Base-by-base conservation (phyloP, 2,797 vertebrate genomes). In the Mastacembelus armatus region DNA sequence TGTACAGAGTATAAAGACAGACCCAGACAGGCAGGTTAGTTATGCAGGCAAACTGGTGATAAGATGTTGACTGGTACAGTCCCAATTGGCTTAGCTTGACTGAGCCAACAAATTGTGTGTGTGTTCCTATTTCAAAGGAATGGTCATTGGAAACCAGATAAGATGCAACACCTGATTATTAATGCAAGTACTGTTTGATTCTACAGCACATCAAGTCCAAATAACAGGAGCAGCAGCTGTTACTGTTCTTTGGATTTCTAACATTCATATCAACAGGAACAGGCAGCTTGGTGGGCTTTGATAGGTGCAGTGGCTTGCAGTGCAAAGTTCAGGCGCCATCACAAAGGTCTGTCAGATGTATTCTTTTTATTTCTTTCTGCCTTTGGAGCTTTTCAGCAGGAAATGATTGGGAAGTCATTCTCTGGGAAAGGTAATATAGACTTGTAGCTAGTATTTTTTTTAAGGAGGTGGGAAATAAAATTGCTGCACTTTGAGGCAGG, bases 391-490 rank as follows among this genome's bases (percentile, higher is more conserved):
- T 77, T 81, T 68, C 73, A 80, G 65, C 39, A 56, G 58, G 66
- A 80, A 74, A 71, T 70, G 65, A 80, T 50, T 64, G 76, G 63
- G 59, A 77, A 80, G 74, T 69, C 73, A 50, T 81, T 83, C 69
- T 65, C 19, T 2, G 3, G 73, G 47, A 74, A 70, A 48, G 66
- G 70, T 64, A 62, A 70, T 65, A 69, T 1, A 55, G 66, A 65
- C 43, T 32, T 63, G 73, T 56, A 66, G 58, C 56, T 74, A 65
- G 61, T 67, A 48, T 55, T 80, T 68, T 69, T 70, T 30, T 16
- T 10, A 71, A 70, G 45, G 57, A 38, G 62, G 43, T 54, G 44
- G 55, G 55, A 74, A 81, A 68, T 62, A 69, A 83, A 88, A 85
- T 79, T 65, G 70, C 74, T 60, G 40, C 77, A 78, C 75, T 84